Percentiles rank a stretch among this genome's conserved stretches.
Conservation (phyloP, 2,113 vertebrate genomes). For the Tylochromis polylepis region DNA sequence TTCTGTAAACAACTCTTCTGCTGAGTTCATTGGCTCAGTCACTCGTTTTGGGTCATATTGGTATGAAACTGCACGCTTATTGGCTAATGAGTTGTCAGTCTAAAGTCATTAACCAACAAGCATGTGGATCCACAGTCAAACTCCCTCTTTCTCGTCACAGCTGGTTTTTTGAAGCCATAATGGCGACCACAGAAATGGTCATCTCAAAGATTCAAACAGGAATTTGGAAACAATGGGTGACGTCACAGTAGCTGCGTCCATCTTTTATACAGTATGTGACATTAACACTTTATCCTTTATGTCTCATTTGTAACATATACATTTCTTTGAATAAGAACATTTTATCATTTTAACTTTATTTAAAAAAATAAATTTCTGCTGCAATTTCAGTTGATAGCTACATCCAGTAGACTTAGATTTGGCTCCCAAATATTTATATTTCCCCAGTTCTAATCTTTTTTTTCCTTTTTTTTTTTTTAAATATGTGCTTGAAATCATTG, state of each 20-base stretch:
- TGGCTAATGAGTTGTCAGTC: not conserved
- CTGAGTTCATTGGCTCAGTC: not conserved
- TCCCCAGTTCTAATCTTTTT: not conserved
- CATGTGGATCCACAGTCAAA: not conserved
- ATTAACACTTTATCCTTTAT: not conserved
- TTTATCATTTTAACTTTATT: not conserved
- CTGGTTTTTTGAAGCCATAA: not conserved
- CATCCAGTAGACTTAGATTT: not conserved
- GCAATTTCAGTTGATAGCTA: not conserved
- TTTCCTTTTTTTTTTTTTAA: not conserved
- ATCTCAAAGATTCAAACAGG: not conserved
- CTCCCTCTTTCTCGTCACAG: not conserved
- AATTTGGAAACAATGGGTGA: not conserved
- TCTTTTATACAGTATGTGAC: not conserved
- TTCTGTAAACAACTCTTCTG: not conserved
- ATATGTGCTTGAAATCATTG: not conserved
- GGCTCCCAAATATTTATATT: not conserved
- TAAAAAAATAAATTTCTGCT: not conserved
- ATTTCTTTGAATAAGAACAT: not conserved
- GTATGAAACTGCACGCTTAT: not conserved
- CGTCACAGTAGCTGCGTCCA: not conserved
- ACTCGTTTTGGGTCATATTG: not conserved
- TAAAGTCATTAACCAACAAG: not conserved
- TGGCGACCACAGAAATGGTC: not conserved
- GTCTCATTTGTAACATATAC: too few species aligned